Conservation (phyloP, 2,797 vertebrate species). For the Etheostoma perlongum region DNA sequence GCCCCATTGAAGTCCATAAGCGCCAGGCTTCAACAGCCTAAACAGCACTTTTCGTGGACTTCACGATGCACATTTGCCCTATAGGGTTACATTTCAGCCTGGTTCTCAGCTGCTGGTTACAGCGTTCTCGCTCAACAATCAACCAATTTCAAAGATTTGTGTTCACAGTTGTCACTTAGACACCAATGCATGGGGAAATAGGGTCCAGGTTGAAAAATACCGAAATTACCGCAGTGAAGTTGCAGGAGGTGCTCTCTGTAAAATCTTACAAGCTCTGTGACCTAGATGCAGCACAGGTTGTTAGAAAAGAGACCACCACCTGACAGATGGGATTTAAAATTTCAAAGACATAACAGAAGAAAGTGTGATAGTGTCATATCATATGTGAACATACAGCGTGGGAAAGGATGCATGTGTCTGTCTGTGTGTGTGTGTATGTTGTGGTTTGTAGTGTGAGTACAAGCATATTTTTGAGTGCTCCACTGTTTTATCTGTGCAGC, state of each 20-base stretch:
- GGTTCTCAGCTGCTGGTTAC: no score
- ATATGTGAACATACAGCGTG: not conserved
- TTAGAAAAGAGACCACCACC: not conserved
- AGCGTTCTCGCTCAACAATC: no score
- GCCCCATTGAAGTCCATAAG: no score
- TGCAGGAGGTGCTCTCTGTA: conserved; percentile 6
- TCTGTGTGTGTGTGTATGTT: not conserved
- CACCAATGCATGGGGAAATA: no score
- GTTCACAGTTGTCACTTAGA: no score
- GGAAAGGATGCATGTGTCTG: conserved; percentile 1
- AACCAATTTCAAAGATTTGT: no score
- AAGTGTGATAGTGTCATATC: not conserved
- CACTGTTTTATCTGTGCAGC: conserved; percentile 37
- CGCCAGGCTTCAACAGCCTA: no score
- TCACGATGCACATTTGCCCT: no score
- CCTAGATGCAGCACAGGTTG: not conserved
- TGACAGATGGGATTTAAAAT: not conserved
- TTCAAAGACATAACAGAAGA: not conserved
- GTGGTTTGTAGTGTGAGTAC: not conserved
- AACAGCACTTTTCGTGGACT: no score
- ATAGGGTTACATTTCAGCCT: no score
- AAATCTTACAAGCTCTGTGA: not conserved
- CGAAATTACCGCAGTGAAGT: not conserved
- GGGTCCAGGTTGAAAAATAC: no score
- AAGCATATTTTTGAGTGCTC: not conserved